Evolutionary conservation across 1,140 invertebrate species (phyloP), one percentile per base, ranked within the genome.

Genomic region (Drosophila auraria): DNA sequence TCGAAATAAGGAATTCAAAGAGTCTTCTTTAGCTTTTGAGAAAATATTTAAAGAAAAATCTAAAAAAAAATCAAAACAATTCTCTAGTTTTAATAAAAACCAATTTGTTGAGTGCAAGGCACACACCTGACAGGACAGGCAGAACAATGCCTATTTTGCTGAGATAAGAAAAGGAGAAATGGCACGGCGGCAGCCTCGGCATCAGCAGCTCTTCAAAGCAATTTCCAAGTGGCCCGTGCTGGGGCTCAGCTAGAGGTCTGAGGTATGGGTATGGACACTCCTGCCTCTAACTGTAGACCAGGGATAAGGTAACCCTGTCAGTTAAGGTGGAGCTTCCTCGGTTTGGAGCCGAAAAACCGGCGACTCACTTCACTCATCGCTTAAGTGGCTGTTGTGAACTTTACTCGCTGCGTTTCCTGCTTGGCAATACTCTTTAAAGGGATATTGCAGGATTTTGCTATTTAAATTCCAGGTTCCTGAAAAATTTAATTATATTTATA

Each of bases 61-160:
- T 2, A 2, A 33, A 33, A 8, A 2, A 33, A 33, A 9, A 0
- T 9, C 7, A 33, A 8, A 7, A 14, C 5, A 7, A 20, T 14
- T 33, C 7, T 1, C 1, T 1, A 4, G 0, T 8, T 14, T 20
- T 4, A 14, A 14, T 17, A 20, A 7, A 23, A 56, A 15, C 23
- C 8, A 56, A 15, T 56, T 56, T 38, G 12, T 5, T 6, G 20
- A 56, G 54, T 40, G 54, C 54, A 56, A 33, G 33, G 20, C 20
- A 64, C 40, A 54, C 51, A 57, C 11, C 54, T 56, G 54, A 36
- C 20, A 75, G 30, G 65, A 33, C 17, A 60, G 45, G 47, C n/a
- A 66, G 42, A 73, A 83, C 83, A 87, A 87, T 89, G 84, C 81
- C 84, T 84, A 87, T 87, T 81, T 79, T 65, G 71, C 62, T 72